Conservation (phyloP, 2,888 invertebrate species). For the Diadegma fenestrale region DNA sequence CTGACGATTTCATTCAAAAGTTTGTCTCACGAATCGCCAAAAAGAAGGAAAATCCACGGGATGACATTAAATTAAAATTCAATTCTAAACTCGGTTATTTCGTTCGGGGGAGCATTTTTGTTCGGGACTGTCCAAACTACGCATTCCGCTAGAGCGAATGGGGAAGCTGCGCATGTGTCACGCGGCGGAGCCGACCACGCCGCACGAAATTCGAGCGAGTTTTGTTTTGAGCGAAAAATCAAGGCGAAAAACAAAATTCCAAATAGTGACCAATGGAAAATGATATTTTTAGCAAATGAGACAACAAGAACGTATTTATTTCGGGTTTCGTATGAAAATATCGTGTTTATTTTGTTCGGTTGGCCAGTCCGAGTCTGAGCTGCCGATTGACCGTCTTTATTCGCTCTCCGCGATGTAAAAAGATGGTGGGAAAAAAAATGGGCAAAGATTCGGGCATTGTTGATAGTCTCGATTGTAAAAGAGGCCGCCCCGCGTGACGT, state of each 20-base stretch:
- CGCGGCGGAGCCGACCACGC: constrained; percentile 9
- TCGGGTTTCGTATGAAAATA: background rate
- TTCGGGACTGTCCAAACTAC: constrained; percentile 1
- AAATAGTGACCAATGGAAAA: background rate
- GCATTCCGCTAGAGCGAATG: constrained; percentile 24
- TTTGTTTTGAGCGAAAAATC: background rate
- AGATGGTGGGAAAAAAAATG: background rate
- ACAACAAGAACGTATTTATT: background rate
- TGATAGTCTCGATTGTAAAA: constrained; percentile 1
- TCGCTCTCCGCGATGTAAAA: background rate
- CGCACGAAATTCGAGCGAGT: background rate
- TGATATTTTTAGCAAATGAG: background rate
- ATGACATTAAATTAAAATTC: background rate
- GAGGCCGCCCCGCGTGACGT: constrained; percentile 1
- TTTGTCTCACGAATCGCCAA: background rate
- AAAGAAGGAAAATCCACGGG: background rate
- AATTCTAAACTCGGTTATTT: background rate
- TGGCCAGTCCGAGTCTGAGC: background rate
- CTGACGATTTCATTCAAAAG: background rate
- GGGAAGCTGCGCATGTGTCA: constrained; percentile 34
- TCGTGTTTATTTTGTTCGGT: background rate
- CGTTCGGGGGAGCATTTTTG: constrained; percentile 1
- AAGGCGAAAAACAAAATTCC: background rate
- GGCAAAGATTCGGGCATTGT: background rate
- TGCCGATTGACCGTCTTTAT: background rate